Conservation (phyloP, 2,888 invertebrate species). For the Drosophila barbarae region DNA sequence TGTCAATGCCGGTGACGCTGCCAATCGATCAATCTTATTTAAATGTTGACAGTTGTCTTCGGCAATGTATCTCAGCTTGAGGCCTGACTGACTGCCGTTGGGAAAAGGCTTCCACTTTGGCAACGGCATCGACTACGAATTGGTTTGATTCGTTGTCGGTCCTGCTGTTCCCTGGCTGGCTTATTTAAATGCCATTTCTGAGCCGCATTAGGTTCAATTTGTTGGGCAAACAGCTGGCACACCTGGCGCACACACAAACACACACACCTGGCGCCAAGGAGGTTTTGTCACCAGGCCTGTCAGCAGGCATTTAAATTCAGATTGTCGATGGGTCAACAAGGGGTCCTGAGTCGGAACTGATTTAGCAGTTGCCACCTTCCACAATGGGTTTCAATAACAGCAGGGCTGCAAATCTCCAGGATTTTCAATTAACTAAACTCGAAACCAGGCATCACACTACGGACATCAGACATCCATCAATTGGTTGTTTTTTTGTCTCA, state of each 20-base stretch:
- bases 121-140: slow-evolving; percentile 48
- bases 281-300: slow-evolving; percentile 23
- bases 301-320: slow-evolving; percentile 39
- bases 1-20: slow-evolving; percentile 42
- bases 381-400: slow-evolving; percentile 6
- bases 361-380: not conserved
- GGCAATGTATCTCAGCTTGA: slow-evolving; percentile 50
- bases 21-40: slow-evolving; percentile 75
- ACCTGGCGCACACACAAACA: slow-evolving; percentile 49
- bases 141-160: slow-evolving; percentile 1
- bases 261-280: not conserved
- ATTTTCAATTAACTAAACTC: slow-evolving; percentile 59
- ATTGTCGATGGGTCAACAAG: slow-evolving; percentile 40
- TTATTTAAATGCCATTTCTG: slow-evolving; percentile 52
- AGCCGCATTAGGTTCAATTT: slow-evolving; percentile 74
- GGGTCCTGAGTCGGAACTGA: slow-evolving; percentile 18
- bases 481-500: slow-evolving; percentile 8
- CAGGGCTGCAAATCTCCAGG: slow-evolving; percentile 48
- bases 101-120: slow-evolving; percentile 65
- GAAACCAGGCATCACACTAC: not conserved
- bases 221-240: slow-evolving; percentile 61
- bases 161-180: slow-evolving; percentile 23
- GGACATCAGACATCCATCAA: slow-evolving; percentile 50
- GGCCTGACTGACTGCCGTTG: slow-evolving; percentile 50
- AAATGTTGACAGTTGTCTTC: slow-evolving; percentile 75